Evolutionary conservation across 2,113 vertebrate genomes (phyloP).

Genomic region (Tetraodon nigroviridis): DNA sequence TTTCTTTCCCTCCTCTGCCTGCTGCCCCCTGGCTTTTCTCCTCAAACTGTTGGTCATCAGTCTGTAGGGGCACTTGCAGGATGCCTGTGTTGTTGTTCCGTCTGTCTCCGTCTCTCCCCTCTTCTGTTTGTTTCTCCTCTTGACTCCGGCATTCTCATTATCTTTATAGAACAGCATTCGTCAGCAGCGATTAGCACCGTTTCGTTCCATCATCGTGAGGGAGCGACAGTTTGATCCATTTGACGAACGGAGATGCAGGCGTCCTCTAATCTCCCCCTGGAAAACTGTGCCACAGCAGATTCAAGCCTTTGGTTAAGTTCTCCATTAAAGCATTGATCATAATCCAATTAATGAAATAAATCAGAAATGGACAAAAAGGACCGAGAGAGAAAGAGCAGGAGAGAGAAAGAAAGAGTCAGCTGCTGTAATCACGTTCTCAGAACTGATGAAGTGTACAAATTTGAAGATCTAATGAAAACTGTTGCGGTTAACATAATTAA

Average conservation of each 20-base stretch:
- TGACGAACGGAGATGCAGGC: conserved; percentile 61
- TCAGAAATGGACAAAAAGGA: conserved; percentile 36
- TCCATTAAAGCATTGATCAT: conserved; percentile 70
- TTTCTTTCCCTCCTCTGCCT: conserved; percentile 22
- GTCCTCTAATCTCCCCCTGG: conserved; percentile 59
- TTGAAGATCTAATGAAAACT: conserved; percentile 74
- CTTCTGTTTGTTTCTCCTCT: conserved; percentile 65
- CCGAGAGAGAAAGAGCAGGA: conserved; percentile 22
- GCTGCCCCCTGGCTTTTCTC: conserved; percentile 33
- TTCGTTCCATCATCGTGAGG: conserved; percentile 63
- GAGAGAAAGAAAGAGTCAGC: conserved; percentile 65
- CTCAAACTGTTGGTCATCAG: conserved; percentile 38
- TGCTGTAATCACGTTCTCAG: conserved; percentile 70
- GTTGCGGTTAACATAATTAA: conserved; percentile 72
- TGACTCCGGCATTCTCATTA: conserved; percentile 69
- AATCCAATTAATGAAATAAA: conserved; percentile 72
- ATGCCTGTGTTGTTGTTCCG: conserved; percentile 57
- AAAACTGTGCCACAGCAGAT: conserved; percentile 66
- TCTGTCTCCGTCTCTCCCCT: conserved; percentile 35
- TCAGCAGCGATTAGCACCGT: conserved; percentile 69
- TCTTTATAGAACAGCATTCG: conserved; percentile 63
- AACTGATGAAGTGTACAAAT: conserved; percentile 70
- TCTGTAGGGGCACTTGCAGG: conserved; percentile 45
- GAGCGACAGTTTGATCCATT: conserved; percentile 64
- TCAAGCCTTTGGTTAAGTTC: conserved; percentile 53